Base-by-base conservation (phyloP, 2,888 invertebrate genomes). In the Chymomyza amoena region DNA sequence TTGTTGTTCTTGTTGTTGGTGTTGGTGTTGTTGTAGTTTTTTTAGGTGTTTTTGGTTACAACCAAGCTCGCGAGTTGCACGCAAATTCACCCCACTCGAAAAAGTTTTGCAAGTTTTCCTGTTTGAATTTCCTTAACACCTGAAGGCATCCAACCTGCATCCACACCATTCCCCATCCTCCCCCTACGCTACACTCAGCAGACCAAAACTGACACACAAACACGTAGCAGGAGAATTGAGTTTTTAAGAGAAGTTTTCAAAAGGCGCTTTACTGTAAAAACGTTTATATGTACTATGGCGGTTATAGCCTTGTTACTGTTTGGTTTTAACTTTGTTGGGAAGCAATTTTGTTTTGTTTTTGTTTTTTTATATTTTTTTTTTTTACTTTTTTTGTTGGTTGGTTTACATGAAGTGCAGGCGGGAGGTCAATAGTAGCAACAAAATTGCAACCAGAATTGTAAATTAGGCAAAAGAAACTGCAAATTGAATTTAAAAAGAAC, bases 41-140 rank as follows among this genome's bases (percentile, higher is more conserved):
- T 45, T 45, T 13, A 45, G 39, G 39, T 45, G 39, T 45, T 45
- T 32, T 45, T 7, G 39, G 39, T 45, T 13, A 13, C 39, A 6
- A 13, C 39, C 4, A 2, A 13, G 13, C 39, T 13, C 39, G 39
- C 39, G 39, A 45, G 39, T 45, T 45, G 39, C 39, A 45, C 39
- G 39, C 39, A 45, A 45, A 45, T 45, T 45, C 39, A 45, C 39
- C 39, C 39, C 39, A 6, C 39, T 45, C 39, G 61, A 45, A 52
- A 67, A 83, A 74, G 66, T 78, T 83, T 73, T 68, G 54, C 69
- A 75, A 72, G 78, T 69, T 79, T 70, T 69, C 66, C 76, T 73
- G 66, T 70, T 73, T 68, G 79, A 74, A 78, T 78, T 83, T 76
- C 51, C 72, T 61, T 50, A 61, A 62, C 68, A 72, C 68, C 71